phyloP scores from a whole-genome alignment of 2,113 vertebrate species.

The Mobula birostris region DNA sequence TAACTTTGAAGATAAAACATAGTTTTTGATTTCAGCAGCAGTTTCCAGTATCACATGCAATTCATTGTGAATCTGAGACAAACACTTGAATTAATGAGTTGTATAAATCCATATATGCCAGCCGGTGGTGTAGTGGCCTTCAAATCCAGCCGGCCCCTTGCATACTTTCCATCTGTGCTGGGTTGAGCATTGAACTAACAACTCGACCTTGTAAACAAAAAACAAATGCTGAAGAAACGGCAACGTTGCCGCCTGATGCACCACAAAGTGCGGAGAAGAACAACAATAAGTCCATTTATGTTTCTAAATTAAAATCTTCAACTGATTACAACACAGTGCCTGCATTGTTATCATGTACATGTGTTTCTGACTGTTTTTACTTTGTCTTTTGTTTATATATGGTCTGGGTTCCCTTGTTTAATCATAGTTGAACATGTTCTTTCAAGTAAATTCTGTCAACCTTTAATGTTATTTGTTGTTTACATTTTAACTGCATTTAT shows the following conservation, averaged over 20 bases:
- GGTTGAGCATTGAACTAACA: no score
- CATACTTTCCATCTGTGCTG: no score
- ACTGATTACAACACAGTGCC: not conserved
- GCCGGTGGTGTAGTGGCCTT: no score
- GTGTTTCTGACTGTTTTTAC: slow-evolving; percentile 1
- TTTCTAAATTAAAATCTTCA: not conserved
- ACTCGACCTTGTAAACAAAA: no score
- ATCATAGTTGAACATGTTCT: not conserved
- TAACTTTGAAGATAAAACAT: not conserved
- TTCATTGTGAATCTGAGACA: not conserved
- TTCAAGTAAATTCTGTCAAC: slow-evolving; percentile 26
- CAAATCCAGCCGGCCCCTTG: no score
- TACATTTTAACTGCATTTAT: not conserved
- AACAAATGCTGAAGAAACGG: no score
- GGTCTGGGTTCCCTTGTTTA: not conserved
- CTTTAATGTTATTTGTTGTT: not conserved
- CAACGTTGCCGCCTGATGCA: no score
- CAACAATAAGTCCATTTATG: not conserved
- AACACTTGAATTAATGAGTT: not conserved
- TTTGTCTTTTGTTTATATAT: not conserved
- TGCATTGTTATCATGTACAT: not conserved
- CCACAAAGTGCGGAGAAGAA: no score
- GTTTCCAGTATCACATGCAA: not conserved
- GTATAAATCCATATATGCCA: not conserved
- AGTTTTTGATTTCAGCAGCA: not conserved